A percentile compares a stretch with the other conserved stretches of the same genome.
These are phyloP conservation scores for Vespertilio murinus DNA, from an alignment of 2,797 vertebrate species.

Conservation along the genomic window DNA sequence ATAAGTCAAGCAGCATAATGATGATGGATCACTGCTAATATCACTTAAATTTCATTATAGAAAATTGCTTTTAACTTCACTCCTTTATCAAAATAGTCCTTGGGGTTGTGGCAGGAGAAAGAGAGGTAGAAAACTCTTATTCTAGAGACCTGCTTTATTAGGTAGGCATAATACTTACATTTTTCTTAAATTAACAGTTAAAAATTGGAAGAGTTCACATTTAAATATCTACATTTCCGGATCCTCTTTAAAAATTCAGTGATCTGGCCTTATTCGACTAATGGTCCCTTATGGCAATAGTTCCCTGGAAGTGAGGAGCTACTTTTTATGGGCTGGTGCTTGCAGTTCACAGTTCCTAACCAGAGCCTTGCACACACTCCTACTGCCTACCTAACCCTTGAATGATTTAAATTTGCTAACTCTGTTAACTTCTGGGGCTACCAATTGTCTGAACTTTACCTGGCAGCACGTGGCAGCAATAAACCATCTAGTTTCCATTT, in stretches of 20 bases:
- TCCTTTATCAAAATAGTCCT: background rate
- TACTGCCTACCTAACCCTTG: background rate
- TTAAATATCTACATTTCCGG: slow-evolving; percentile 22
- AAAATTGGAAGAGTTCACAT: slow-evolving; percentile 18
- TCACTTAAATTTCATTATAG: background rate
- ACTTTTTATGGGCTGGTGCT: background rate
- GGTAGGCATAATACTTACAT: background rate
- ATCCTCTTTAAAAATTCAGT: background rate
- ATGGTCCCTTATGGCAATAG: background rate
- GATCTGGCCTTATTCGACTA: background rate
- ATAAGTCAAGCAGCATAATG: background rate
- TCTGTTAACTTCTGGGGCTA: background rate
- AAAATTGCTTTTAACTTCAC: slow-evolving; percentile 30
- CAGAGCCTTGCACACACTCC: background rate
- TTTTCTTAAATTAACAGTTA: background rate
- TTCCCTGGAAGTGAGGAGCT: slow-evolving; percentile 5
- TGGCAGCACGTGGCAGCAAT: slow-evolving; percentile 66
- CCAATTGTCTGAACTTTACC: background rate
- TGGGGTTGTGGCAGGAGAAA: background rate
- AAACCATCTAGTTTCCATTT: background rate
- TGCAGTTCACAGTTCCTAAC: slow-evolving; percentile 7
- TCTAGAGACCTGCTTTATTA: slow-evolving; percentile 17
- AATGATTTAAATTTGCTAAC: background rate
- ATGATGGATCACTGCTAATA: background rate
- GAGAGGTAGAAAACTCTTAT: background rate